Percentiles rank a stretch among this genome's conserved stretches.
These are phyloP conservation scores for Eclectus roratus DNA, from an alignment of 2,113 vertebrate species.

Conservation along the genomic window DNA sequence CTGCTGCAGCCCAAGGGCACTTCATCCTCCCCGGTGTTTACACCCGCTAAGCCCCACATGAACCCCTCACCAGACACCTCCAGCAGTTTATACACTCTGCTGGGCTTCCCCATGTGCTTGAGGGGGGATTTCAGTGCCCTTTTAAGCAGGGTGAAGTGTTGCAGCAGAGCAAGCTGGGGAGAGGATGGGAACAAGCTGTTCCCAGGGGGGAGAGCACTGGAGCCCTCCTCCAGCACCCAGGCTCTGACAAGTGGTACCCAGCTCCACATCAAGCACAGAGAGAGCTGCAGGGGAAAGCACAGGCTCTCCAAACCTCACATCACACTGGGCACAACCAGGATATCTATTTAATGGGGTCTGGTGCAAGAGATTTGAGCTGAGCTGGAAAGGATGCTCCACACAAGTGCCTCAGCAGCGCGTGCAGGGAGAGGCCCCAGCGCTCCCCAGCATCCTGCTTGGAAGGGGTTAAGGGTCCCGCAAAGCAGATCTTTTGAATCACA, in stretches of 20 bases:
- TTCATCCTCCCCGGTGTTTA: not conserved
- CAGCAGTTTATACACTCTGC: rapidly evolving
- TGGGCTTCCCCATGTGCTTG: rapidly evolving
- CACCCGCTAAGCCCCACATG: rapidly evolving
- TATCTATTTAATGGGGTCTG: rapidly evolving
- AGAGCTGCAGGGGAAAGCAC: rapidly evolving
- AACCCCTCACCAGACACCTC: not conserved
- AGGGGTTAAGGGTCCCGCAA: not conserved
- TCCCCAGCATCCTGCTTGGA: not conserved
- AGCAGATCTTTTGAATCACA: rapidly evolving
- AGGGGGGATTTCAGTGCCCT: not conserved
- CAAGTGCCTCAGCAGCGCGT: rapidly evolving
- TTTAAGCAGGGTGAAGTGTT: not conserved
- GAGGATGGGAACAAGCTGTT: not conserved
- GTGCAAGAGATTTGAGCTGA: rapidly evolving
- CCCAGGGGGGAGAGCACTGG: rapidly evolving
- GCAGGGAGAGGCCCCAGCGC: not conserved
- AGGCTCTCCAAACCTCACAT: rapidly evolving
- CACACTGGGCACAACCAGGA: rapidly evolving
- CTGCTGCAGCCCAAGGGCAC: rapidly evolving
- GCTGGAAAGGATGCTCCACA: not conserved
- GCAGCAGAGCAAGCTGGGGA: not conserved
- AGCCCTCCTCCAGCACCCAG: not conserved
- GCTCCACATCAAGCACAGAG: rapidly evolving
- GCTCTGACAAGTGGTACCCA: rapidly evolving